phyloP scores from a whole-genome alignment of 2,888 invertebrate genomes.

The Chironomus riparius region DNA sequence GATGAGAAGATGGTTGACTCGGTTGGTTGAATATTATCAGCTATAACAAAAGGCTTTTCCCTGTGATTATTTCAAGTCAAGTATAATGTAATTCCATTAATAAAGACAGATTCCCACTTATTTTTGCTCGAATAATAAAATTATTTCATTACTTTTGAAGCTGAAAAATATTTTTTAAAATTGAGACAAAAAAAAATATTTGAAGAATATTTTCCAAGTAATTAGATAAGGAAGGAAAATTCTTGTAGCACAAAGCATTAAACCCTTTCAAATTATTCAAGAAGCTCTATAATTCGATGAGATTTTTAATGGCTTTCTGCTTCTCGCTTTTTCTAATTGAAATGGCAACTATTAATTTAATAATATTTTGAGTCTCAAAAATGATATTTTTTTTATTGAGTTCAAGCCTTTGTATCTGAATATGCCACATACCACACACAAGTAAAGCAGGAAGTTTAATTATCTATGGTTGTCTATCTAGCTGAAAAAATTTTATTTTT shows the following conservation, averaged over 20 bases:
- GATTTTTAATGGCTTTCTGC: conserved; percentile 18
- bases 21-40: too few relatives aligned
- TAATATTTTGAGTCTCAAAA: neutral
- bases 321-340: conserved; percentile 2
- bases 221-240: conserved; percentile 22
- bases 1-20: too few relatives aligned
- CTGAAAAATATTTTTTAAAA: conserved; percentile 1
- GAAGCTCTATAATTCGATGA: neutral
- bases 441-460: neutral
- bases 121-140: conserved; percentile 1
- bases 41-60: too few relatives aligned
- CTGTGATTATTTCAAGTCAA: too few relatives aligned
- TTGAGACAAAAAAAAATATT: neutral
- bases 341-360: conserved; percentile 20
- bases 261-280: conserved; percentile 15
- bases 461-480: neutral
- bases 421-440: neutral
- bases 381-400: neutral
- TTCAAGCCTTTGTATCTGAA: neutral
- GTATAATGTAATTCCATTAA: neutral
- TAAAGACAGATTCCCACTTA: neutral
- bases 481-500: neutral
- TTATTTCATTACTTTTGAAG: conserved; percentile 16
- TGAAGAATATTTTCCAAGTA: conserved; percentile 24
- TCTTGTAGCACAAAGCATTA: conserved; percentile 1